Evolutionary conservation across 2,888 invertebrate species (phyloP).

Genomic region (Hyles lineata): DNA sequence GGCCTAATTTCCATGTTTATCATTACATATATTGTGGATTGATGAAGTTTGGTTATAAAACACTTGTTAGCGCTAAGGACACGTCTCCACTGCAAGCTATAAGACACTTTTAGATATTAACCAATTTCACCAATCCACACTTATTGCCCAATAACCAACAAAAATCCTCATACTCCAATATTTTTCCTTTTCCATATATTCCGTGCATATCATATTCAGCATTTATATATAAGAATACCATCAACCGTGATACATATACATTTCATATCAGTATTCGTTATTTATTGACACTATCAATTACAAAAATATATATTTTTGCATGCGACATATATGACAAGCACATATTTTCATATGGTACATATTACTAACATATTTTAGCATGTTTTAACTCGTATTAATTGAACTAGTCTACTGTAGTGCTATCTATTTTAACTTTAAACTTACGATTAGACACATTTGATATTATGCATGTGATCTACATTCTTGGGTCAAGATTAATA

Average conservation of each 20-base stretch:
- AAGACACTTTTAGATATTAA: not conserved
- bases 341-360: slow-evolving; percentile 25
- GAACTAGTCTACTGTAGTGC: slow-evolving; percentile 25
- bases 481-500: slow-evolving; percentile 32
- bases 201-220: slow-evolving; percentile 14
- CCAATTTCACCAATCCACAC: not conserved
- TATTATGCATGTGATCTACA: not conserved
- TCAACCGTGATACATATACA: not conserved
- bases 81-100: slow-evolving; percentile 7
- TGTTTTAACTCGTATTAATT: slow-evolving; percentile 27
- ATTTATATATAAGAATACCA: not conserved
- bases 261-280: slow-evolving; percentile 10
- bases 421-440: slow-evolving; percentile 1
- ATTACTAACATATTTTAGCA: slow-evolving; percentile 15
- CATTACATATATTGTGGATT: slow-evolving; percentile 5
- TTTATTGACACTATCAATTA: not conserved
- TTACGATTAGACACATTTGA: slow-evolving; percentile 2
- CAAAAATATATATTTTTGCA: slow-evolving; percentile 10
- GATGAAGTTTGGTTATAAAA: not conserved
- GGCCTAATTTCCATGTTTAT: not conserved
- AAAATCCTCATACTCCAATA: not conserved
- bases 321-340: not conserved
- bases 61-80: not conserved
- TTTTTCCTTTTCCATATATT: not conserved
- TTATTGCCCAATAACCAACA: not conserved